Base-by-base conservation (phyloP, 2,888 invertebrate species). In the Athripsodes cinereus region DNA sequence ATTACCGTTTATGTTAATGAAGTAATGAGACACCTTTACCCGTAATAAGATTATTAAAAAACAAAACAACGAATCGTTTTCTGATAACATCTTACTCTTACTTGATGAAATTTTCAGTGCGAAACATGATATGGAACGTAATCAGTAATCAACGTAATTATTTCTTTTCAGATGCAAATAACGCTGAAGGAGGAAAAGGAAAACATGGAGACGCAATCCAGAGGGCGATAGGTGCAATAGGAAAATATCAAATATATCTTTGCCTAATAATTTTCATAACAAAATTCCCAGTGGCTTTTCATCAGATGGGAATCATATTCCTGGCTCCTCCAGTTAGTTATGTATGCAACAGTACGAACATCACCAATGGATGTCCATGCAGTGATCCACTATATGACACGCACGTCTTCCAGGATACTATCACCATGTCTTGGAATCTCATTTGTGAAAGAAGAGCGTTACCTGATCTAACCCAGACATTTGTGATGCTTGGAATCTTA, bases 401-500 rank as follows among this genome's bases (percentile, higher is more conserved):
- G 53, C 81, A 80, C 49, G 69, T 83, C 59, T 90, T 90, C 68
- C 73, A 81, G 1, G 82, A 83, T 64, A 88, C 88, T 0, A 88
- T 90, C 18, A 78, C 82, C 58, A 85, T 84, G 56, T 83, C 90
- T 80, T 92, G 88, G 87, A 77, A 86, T 69, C 75, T 92, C 61
- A 86, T 90, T 21, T 90, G 90, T 69, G 79, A 81, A 2, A 79
- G 73, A 47, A 75, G 76, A 52, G 83, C 85, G 72, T 71, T 88
- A 61, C 78, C 82, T 1, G 85, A 86, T 67, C 74, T 88, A 22
- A 85, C 86, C 0, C 90, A 90, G 71, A 86, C 86, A 5, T 70
- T 88, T 57, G 86, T 88, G 58, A 90, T 90, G 84, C 70, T 86
- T 58, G 90, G 90, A 26, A 83, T 88, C 51, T 74, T 90, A 66